Percentiles rank a stretch among this genome's conserved stretches.
Evolutionary conservation across 2,113 vertebrate species (phyloP).

Genomic region (Erythrolamprus reginae): DNA sequence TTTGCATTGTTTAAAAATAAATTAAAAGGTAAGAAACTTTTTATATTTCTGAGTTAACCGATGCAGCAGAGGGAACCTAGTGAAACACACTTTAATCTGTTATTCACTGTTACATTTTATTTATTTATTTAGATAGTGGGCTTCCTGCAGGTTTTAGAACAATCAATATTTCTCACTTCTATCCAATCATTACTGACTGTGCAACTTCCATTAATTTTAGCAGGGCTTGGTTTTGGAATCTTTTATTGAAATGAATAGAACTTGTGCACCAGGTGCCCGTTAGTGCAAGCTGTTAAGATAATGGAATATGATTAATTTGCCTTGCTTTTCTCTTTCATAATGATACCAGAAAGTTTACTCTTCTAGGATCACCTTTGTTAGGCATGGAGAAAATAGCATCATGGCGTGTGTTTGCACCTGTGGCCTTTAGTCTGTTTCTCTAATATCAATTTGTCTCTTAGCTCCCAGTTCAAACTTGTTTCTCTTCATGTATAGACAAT

Average conservation of each 20-base stretch:
- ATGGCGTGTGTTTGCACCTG: not conserved
- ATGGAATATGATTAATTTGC: constrained; percentile 33
- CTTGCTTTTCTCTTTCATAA: not conserved
- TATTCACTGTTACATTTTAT: constrained; percentile 42
- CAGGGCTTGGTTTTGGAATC: not conserved
- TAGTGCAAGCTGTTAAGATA: constrained; percentile 53
- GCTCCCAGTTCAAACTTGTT: not conserved
- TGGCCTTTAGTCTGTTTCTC: not conserved
- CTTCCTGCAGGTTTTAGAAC: constrained; percentile 51
- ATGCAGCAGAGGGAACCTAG: constrained; percentile 38
- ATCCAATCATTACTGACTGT: constrained; percentile 51
- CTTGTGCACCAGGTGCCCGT: not conserved
- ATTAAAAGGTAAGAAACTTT: constrained; percentile 60
- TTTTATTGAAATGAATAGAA: not conserved
- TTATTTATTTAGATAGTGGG: constrained; percentile 35
- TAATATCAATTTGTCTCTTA: not conserved
- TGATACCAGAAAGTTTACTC: not conserved
- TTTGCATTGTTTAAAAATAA: constrained; percentile 64
- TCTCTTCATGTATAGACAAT: not conserved
- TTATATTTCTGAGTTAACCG: constrained; percentile 44
- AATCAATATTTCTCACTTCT: constrained; percentile 45
- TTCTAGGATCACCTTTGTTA: not conserved
- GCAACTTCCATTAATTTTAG: not conserved
- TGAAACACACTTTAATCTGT: constrained; percentile 51
- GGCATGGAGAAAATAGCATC: not conserved